These are phyloP conservation scores for Telmatochromis sp. DNA, from an alignment of 2,113 vertebrate species.

Conservation along the genomic window DNA sequence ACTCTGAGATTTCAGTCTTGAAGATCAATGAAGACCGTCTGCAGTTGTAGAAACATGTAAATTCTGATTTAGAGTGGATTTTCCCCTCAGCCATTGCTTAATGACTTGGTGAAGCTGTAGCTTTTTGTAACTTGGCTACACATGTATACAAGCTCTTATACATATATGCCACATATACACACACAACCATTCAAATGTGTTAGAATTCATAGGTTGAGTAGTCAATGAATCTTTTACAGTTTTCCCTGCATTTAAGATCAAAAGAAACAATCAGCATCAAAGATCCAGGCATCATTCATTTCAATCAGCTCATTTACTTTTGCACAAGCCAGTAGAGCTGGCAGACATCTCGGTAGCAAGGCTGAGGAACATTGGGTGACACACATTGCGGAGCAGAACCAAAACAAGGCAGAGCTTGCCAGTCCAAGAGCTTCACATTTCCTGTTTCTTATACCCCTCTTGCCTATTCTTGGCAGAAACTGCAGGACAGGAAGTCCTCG, in stretches of 20 bases:
- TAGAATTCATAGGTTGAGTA: background rate
- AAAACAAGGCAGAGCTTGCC: background rate
- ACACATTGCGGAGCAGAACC: background rate
- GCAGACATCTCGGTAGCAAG: constrained; percentile 27
- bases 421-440: background rate
- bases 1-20: background rate
- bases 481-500: background rate
- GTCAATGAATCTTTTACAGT: constrained; percentile 1
- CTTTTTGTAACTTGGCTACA: constrained; percentile 12
- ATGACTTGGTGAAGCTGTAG: background rate
- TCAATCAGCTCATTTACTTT: constrained; percentile 20
- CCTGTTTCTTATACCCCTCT: background rate
- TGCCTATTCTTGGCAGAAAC: background rate
- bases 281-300: constrained; percentile 29
- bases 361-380: background rate
- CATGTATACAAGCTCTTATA: background rate
- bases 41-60: background rate
- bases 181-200: background rate
- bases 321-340: background rate
- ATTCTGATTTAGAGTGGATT: background rate
- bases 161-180: background rate
- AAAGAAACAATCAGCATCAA: constrained; percentile 19
- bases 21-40: background rate
- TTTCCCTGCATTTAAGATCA: constrained; percentile 22
- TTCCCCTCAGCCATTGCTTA: background rate